Evolutionary conservation across 2,888 invertebrate genomes (phyloP).

Genomic region (Pantelozetes paolii): DNA sequence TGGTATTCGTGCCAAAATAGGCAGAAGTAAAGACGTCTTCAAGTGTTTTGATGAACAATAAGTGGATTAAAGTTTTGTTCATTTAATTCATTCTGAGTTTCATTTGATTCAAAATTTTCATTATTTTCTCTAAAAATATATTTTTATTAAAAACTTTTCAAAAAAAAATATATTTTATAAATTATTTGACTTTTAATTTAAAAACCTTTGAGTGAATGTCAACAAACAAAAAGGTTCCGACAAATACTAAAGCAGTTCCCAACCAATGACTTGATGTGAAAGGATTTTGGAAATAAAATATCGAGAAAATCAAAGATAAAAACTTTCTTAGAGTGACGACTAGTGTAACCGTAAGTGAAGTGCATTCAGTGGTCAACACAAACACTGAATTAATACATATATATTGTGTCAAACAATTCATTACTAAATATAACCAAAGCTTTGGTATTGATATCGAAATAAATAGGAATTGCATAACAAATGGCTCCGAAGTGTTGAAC

Average conservation of each 20-base stretch:
- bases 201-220: slow-evolving; percentile 56
- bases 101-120: no score
- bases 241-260: slow-evolving; percentile 82
- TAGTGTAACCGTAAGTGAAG: slow-evolving; percentile 88
- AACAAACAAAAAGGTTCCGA: slow-evolving; percentile 87
- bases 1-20: not conserved
- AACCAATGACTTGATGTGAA: slow-evolving; percentile 88
- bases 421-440: slow-evolving; percentile 69
- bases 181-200: not conserved
- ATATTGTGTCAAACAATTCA: slow-evolving; percentile 84
- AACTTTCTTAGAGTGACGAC: slow-evolving; percentile 95
- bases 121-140: not conserved
- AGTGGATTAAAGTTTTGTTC: not conserved
- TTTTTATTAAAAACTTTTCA: no score
- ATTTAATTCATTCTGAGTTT: no score
- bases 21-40: not conserved
- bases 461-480: slow-evolving; percentile 48
- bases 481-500: slow-evolving; percentile 59
- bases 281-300: slow-evolving; percentile 87
- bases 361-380: slow-evolving; percentile 84
- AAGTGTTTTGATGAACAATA: not conserved
- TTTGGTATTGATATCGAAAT: slow-evolving; percentile 62
- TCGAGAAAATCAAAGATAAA: slow-evolving; percentile 87
- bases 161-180: no score
- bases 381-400: slow-evolving; percentile 75